Percentiles rank a stretch among this genome's conserved stretches.
These are phyloP conservation scores for Rhinoraja longicauda DNA, from an alignment of 2,797 vertebrate species.

Conservation along the genomic window DNA sequence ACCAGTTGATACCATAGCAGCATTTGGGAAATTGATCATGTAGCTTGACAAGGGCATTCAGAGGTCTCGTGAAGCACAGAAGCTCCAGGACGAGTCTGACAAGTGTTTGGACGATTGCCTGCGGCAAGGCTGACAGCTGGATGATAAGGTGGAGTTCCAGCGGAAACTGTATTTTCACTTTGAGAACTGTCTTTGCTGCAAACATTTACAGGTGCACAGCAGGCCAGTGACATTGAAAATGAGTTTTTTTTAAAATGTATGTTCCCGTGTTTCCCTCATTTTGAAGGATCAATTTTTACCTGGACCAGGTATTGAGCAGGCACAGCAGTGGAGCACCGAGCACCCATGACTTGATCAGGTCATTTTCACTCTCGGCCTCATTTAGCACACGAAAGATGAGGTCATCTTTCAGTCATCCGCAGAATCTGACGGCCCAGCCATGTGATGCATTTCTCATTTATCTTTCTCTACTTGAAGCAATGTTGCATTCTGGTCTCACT, in stretches of 20 bases:
- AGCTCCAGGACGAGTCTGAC: neutral
- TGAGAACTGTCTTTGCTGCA: neutral
- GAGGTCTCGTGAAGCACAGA: neutral
- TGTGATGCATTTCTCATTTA: neutral
- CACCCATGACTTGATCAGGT: neutral
- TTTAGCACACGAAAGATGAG: neutral
- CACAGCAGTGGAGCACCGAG: neutral
- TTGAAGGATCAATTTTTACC: neutral
- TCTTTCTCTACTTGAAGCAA: neutral
- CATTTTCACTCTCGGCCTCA: neutral
- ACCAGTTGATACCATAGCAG: neutral
- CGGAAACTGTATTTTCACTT: neutral
- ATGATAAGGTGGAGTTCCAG: constrained; percentile 10
- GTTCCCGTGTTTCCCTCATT: neutral
- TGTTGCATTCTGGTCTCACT: neutral
- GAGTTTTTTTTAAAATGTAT: neutral
- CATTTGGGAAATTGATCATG: neutral
- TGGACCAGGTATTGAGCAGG: too few relatives aligned
- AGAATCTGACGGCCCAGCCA: neutral
- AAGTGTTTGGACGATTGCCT: neutral
- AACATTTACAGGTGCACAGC: neutral
- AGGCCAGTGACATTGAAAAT: too few relatives aligned
- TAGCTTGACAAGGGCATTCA: neutral
- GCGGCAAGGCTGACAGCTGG: neutral
- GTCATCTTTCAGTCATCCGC: neutral